Evolutionary conservation across 2,113 vertebrate genomes (phyloP).

Genomic region (Thalassoma bifasciatum): DNA sequence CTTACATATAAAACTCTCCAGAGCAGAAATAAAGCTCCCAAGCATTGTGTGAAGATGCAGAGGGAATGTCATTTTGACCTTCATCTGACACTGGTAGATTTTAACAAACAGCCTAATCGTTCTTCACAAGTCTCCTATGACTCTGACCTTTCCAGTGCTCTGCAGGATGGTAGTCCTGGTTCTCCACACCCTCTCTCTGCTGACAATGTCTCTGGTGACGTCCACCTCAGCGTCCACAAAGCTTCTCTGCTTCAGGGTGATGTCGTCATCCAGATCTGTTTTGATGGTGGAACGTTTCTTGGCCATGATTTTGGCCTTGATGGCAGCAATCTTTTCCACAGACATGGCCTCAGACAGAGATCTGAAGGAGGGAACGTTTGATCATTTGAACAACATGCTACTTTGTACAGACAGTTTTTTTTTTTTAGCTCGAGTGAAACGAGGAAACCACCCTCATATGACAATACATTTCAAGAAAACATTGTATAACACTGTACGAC

Average conservation of each 20-base stretch:
- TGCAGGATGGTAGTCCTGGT: constrained; percentile 98
- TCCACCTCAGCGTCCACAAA: constrained; percentile 98
- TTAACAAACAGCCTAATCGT: not conserved
- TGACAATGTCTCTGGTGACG: constrained; percentile 98
- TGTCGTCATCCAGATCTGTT: constrained; percentile 97
- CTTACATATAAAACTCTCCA: too few relatives aligned
- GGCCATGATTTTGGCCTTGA: constrained; percentile 99
- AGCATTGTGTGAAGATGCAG: too few relatives aligned
- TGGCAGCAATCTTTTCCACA: constrained; percentile 99
- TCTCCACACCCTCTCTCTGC: constrained; percentile 97
- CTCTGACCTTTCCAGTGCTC: constrained; percentile 95
- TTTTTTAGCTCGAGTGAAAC: too few relatives aligned
- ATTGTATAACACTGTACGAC: too few relatives aligned
- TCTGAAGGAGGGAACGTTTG: constrained; percentile 70
- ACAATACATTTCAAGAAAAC: too few relatives aligned
- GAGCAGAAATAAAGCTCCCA: too few relatives aligned
- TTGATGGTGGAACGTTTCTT: constrained; percentile 99
- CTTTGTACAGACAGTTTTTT: too few relatives aligned
- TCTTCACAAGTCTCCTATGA: not conserved
- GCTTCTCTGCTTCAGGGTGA: constrained; percentile 97
- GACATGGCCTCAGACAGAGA: constrained; percentile 99
- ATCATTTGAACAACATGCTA: not conserved
- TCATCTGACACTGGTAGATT: too few relatives aligned
- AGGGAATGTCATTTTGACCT: too few relatives aligned
- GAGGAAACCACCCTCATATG: too few relatives aligned